A percentile compares a stretch with the other conserved stretches of the same genome.
Conservation (phyloP, 2,113 vertebrate genomes). For the Camelus bactrianus region DNA sequence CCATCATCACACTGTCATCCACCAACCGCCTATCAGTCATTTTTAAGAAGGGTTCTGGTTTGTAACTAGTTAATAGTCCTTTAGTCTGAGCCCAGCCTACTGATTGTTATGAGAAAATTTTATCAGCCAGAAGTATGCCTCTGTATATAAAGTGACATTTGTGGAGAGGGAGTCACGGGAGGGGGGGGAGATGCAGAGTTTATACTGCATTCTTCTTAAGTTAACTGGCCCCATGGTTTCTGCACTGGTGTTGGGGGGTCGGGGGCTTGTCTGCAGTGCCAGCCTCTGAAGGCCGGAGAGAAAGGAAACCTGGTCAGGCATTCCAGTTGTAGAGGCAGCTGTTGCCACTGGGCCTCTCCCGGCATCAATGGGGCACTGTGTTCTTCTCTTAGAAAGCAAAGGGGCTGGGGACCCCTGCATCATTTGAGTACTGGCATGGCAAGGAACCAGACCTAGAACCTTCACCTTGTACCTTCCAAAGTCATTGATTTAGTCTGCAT, state of each 20-base stretch:
- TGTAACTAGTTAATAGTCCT: constrained; percentile 14
- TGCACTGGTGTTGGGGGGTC: too few relatives aligned
- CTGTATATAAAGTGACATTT: neutral
- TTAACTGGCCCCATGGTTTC: neutral
- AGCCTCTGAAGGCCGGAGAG: constrained; percentile 50
- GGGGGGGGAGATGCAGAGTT: neutral
- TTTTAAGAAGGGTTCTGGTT: constrained; percentile 48
- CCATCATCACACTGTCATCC: neutral
- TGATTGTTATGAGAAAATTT: constrained; percentile 16
- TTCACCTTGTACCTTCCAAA: constrained; percentile 61
- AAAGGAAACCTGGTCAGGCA: constrained; percentile 88
- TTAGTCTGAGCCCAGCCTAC: constrained; percentile 22
- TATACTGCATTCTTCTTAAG: neutral
- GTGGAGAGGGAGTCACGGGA: neutral
- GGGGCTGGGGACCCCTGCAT: constrained; percentile 86
- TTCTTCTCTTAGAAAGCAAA: constrained; percentile 83
- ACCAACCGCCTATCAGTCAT: neutral
- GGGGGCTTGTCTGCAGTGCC: neutral
- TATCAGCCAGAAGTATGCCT: neutral
- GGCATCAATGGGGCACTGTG: neutral
- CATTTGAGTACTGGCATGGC: constrained; percentile 80
- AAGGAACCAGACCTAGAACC: constrained; percentile 67
- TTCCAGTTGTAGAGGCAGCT: constrained; percentile 88
- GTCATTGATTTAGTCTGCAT: neutral
- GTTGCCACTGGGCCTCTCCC: constrained; percentile 85